These are phyloP conservation scores for Hycleus cichorii DNA, from an alignment of 1,140 invertebrate species.

Conservation along the genomic window DNA sequence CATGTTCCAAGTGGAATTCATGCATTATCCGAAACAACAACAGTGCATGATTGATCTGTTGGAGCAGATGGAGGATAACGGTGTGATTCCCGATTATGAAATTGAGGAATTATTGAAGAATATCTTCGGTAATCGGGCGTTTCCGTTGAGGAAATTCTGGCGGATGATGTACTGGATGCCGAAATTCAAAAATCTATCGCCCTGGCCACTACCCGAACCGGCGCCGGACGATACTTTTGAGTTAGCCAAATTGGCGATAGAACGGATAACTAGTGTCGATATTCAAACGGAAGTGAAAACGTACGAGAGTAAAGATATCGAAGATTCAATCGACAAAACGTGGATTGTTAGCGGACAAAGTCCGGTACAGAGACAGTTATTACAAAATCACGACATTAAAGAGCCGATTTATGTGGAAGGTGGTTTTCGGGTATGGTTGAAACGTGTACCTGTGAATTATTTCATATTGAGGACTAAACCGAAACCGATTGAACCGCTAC, in stretches of 20 bases:
- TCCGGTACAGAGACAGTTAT: conserved; percentile 63
- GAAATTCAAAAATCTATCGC: conserved; percentile 87
- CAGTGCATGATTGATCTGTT: conserved; percentile 80
- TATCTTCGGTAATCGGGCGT: conserved; percentile 73
- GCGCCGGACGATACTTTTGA: conserved; percentile 67
- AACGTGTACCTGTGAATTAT: conserved; percentile 69
- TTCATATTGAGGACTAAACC: conserved; percentile 73
- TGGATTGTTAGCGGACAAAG: conserved; percentile 92
- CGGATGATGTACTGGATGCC: conserved; percentile 98
- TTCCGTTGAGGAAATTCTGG: conserved; percentile 75
- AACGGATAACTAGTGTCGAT: conserved; percentile 84
- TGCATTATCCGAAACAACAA: conserved; percentile 93
- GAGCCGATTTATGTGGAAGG: conserved; percentile 82
- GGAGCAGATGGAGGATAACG: conserved; percentile 85
- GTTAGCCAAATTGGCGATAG: conserved; percentile 78
- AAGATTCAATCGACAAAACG: conserved; percentile 77
- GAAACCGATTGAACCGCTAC: conserved; percentile 35
- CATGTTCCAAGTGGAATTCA: conserved; percentile 75
- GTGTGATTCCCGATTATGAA: conserved; percentile 85
- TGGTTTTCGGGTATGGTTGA: conserved; percentile 74
- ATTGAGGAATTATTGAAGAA: conserved; percentile 73
- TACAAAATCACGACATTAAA: conserved; percentile 61
- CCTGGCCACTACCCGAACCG: conserved; percentile 75
- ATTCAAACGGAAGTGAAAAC: conserved; percentile 49
- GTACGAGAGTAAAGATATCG: conserved; percentile 52